Evolutionary conservation across 2,888 invertebrate species (phyloP).

Genomic region (Ophioninae sp.): DNA sequence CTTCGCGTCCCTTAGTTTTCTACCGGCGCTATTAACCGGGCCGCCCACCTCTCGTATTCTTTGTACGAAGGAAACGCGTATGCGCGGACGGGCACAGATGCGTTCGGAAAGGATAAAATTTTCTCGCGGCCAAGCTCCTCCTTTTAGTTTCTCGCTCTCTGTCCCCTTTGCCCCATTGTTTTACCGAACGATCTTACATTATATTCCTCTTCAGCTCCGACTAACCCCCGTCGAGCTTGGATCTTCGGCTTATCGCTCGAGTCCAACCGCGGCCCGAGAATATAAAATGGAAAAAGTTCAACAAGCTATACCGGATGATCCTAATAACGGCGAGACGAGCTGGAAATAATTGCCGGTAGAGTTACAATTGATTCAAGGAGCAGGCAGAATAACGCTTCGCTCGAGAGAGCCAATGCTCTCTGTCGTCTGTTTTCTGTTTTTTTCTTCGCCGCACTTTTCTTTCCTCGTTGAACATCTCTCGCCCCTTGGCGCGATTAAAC

Average conservation of each 20-base stretch:
- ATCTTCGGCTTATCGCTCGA: background rate
- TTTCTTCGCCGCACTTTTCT: background rate
- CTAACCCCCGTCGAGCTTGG: background rate
- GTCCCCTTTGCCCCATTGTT: slow-evolving; percentile 32
- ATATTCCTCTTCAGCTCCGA: background rate
- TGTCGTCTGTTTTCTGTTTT: background rate
- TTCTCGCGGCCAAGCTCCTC: slow-evolving; percentile 1
- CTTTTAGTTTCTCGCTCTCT: background rate
- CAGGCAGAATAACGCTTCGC: background rate
- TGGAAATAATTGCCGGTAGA: background rate
- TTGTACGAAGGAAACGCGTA: background rate
- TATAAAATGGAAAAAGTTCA: background rate
- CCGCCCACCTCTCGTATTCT: slow-evolving; percentile 30
- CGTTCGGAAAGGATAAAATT: slow-evolving; percentile 34
- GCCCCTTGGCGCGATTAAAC: background rate
- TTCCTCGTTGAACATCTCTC: background rate
- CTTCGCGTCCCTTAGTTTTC: slow-evolving; percentile 41
- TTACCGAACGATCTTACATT: slow-evolving; percentile 9
- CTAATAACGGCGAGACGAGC: background rate
- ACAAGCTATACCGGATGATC: background rate
- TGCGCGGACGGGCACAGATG: slow-evolving; percentile 2
- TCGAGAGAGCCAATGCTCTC: background rate
- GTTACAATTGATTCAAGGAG: background rate
- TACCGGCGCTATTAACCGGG: slow-evolving; percentile 41
- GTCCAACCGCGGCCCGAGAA: background rate